Evolutionary conservation across 2,113 vertebrate species (phyloP), one percentile per base, ranked within the genome.

Genomic region (Megaceryle torquata): DNA sequence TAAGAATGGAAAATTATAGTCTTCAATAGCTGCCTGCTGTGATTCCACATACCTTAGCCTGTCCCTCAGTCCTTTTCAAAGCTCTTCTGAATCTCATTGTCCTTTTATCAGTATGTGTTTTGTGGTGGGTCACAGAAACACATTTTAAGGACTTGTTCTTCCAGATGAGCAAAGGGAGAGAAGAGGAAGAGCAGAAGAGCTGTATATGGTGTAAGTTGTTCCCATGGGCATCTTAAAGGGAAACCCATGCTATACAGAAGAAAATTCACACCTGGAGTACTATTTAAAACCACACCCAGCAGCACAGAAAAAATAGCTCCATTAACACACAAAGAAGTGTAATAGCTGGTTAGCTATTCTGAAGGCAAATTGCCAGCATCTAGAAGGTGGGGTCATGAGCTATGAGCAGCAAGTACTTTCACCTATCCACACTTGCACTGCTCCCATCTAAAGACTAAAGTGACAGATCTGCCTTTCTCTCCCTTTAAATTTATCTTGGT

Each of bases 381-480:
- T 61, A 15, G 29, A 61, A 56, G 7, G n/a, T 6, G 9, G 8
- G 8, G 9, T 48, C 20, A 16, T 44, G 41, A 70, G 33, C 11
- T n/a, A 46, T 29, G 10, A 70, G 44, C 5, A 37, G 15, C 4
- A n/a, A n/a, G n/a, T n/a, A 41, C 64, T 86, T 78, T 50, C 31
- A 75, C 0, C 0, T 39, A 22, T 25, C 10, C 83, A 53, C 4
- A 22, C 1, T 35, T 53, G 4, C 29, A 84, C 11, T 81, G 12
- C 3, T 80, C 8, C 28, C n/a, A 4, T 41, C 35, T 41, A 43
- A 93, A 64, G 35, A 71, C 6, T 10, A 39, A 5, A 63, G 8
- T 50, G 15, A n/a, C 10, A 68, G 16, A 43, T 39, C 2, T 39
- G 15, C 3, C 4, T 48, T 87, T n/a, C n/a, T n/a, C n/a, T 14